Evolutionary conservation across 2,113 vertebrate genomes (phyloP), one percentile per base, ranked within the genome.

Genomic region (Pavo muticus): DNA sequence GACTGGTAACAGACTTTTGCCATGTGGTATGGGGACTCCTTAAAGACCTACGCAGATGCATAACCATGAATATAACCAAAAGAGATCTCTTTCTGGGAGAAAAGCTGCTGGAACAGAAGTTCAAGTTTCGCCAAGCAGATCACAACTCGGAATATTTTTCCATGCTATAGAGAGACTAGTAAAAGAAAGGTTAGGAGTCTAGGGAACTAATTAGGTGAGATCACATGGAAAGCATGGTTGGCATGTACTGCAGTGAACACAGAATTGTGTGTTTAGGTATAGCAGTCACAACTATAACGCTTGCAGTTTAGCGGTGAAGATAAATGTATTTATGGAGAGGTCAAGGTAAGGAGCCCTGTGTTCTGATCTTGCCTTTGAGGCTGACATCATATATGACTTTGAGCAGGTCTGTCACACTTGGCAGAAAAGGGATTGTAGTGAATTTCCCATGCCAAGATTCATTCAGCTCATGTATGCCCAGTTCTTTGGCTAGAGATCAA

Each of bases 161-260:
- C 94, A 69, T 75, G 89, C 95, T 83, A 93, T 94, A 91, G 48
- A 95, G 85, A 61, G 19, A 50, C 25, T 30, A 87, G 35, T 88
- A 73, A 37, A 71, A 59, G 57, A 91, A 95, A 95, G 47, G 42
- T 84, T 83, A 93, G 60, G 82, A 90, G 87, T 91, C 94, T 96
- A 93, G 93, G 93, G 86, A 97, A 94, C 96, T 96, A 97, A 97
- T 96, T 95, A 97, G 35, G n/a, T 95, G 77, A 95, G 90, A 97
- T 90, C 69, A 87, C 80, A 84, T 86, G 44, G 84, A 94, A 95
- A 57, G 77, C 29, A 42, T n/a, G 25, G 32, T 12, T 88, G 72
- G 65, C 67, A 86, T 68, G 61, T 17, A 23, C 50, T 71, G 17
- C 73, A 64, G 69, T 29, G 79, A 96, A 73, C 68, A 73, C 61